A percentile compares a stretch with the other conserved stretches of the same genome.
Evolutionary conservation across 2,888 invertebrate genomes (phyloP).

Genomic region (Oligia strigilis): DNA sequence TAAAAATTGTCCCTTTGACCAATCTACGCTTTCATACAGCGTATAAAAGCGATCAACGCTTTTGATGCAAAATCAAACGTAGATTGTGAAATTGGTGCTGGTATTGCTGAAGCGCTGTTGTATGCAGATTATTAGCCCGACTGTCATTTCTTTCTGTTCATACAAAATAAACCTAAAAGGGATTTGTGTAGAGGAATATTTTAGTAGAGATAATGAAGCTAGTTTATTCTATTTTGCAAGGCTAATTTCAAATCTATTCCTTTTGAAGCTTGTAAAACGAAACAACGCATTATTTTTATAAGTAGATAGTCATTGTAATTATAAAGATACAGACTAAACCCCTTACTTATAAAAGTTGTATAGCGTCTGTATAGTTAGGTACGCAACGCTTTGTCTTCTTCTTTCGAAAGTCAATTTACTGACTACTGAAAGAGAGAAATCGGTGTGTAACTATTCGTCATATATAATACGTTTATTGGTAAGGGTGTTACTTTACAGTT

Average conservation of each 20-base stretch:
- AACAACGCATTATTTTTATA: not conserved
- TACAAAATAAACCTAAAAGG: not conserved
- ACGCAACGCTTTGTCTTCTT: too few species aligned
- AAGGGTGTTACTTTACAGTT: not conserved
- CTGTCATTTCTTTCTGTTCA: conserved; percentile 13
- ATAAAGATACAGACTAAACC: not conserved
- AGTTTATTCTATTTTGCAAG: not conserved
- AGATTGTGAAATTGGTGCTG: conserved; percentile 46
- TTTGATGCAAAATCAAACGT: conserved; percentile 63
- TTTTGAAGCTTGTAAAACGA: not conserved
- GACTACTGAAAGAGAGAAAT: too few species aligned
- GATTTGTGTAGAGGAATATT: not conserved
- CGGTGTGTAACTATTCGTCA: too few species aligned
- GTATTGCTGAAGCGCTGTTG: conserved; percentile 15
- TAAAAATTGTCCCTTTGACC: conserved; percentile 59
- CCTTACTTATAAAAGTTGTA: too few species aligned
- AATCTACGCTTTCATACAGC: conserved; percentile 53
- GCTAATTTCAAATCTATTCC: not conserved
- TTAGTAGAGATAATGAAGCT: too few species aligned
- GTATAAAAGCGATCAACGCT: conserved; percentile 52
- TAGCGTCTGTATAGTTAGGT: too few species aligned
- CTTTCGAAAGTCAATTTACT: too few species aligned
- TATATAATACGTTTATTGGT: too few species aligned
- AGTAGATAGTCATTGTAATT: not conserved
- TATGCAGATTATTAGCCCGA: conserved; percentile 11